These are phyloP conservation scores for Oligia strigilis DNA, from an alignment of 2,888 invertebrate genomes.

Conservation along the genomic window DNA sequence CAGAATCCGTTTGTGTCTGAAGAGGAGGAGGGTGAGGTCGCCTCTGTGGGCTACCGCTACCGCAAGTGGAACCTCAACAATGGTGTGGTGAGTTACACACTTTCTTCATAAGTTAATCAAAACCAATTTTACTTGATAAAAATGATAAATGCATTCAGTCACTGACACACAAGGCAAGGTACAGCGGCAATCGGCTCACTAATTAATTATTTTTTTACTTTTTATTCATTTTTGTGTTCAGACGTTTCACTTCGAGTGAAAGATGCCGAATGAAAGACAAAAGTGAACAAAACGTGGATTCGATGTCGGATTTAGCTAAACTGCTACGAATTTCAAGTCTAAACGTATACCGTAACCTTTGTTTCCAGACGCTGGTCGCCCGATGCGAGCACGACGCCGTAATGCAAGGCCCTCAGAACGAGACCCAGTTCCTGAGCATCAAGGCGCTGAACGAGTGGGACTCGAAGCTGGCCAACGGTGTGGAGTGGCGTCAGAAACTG, in stretches of 20 bases:
- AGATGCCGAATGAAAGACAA: too few species aligned
- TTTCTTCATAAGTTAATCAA: not conserved
- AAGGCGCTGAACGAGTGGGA: constrained; percentile 99
- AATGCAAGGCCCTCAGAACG: constrained; percentile 95
- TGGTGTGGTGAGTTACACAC: constrained; percentile 93
- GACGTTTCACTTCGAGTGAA: too few species aligned
- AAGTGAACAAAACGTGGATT: too few species aligned
- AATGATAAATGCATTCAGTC: not conserved
- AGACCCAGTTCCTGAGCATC: constrained; percentile 97
- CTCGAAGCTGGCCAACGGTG: constrained; percentile 98
- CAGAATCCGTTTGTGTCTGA: constrained; percentile 98
- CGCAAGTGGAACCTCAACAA: constrained; percentile 99
- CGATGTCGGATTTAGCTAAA: not conserved
- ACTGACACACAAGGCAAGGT: not conserved
- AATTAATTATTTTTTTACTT: too few species aligned
- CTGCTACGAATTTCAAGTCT: not conserved
- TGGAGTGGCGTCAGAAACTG: constrained; percentile 99
- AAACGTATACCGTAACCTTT: not conserved
- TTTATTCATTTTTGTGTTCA: too few species aligned
- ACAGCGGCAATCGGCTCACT: too few species aligned
- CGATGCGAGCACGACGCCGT: constrained; percentile 99
- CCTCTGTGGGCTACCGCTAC: constrained; percentile 99
- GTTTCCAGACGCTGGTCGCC: constrained; percentile 93
- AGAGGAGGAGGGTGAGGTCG: constrained; percentile 97
- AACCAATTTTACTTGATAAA: not conserved